Conservation (phyloP, 2,113 vertebrate species). For the Ptilorrhoa leucosticta region DNA sequence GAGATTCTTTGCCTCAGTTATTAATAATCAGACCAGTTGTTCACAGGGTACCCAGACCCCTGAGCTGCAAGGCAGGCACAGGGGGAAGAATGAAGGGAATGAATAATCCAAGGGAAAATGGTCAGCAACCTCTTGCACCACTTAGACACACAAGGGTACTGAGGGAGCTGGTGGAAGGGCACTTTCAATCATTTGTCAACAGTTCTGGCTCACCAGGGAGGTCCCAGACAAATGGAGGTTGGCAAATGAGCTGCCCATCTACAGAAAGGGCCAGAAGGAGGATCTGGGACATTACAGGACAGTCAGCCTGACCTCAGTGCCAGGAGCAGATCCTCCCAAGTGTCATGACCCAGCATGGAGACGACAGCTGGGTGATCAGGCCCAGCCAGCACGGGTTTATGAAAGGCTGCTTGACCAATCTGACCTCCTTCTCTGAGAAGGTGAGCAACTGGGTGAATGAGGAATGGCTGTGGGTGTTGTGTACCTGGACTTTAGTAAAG, state of each 20-base stretch:
- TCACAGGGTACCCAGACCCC: fast-evolving
- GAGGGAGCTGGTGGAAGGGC: not conserved
- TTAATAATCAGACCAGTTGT: not conserved
- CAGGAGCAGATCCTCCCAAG: not conserved
- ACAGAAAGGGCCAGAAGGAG: not conserved
- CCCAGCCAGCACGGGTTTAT: not conserved
- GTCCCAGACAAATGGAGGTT: not conserved
- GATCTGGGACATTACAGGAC: not conserved
- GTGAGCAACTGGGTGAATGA: not conserved
- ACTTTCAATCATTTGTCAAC: not conserved
- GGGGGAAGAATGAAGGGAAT: not conserved
- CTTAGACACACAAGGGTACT: not conserved
- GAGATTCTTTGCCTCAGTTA: not conserved
- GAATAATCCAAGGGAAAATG: not conserved
- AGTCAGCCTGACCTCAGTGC: not conserved
- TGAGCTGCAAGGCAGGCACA: not conserved
- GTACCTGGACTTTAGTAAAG: not conserved
- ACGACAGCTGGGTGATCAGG: not conserved
- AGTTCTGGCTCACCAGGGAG: not conserved
- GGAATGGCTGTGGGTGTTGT: not conserved
- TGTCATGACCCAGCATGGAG: fast-evolving
- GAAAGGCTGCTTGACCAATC: not conserved
- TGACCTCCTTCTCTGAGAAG: not conserved
- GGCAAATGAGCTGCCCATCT: not conserved
- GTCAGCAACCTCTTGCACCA: not conserved